Base-by-base conservation (phyloP, 2,888 invertebrate species). In the Laothoe populi region DNA sequence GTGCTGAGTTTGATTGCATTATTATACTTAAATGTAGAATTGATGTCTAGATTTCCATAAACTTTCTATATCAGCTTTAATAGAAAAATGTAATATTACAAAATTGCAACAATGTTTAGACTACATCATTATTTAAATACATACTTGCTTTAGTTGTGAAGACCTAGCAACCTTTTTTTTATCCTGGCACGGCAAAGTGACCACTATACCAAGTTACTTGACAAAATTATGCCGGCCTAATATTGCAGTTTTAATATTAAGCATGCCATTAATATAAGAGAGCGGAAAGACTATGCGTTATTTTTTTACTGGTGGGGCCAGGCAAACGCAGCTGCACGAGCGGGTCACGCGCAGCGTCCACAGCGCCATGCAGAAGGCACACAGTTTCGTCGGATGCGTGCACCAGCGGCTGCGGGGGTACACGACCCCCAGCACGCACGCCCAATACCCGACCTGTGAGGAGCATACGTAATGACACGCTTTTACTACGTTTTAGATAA, bases 261-360 rank as follows among this genome's bases (percentile, higher is more conserved):
- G n/a, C n/a, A n/a, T n/a, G n/a, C n/a, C n/a, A n/a, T n/a, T n/a
- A n/a, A n/a, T n/a, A n/a, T n/a, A n/a, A n/a, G n/a, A 23, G 62
- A 35, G n/a, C 26, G 13, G 46, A 64, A 63, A 60, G 61, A 66
- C 59, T 73, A 70, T 69, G 66, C 71, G 67, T 70, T 70, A 62
- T 70, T 67, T 63, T 60, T 13, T 57, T 67, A 63, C 68, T 74
- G 76, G 72, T 76, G 77, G 74, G 62, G 70, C 62, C 83, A 92
- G 92, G 92, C 91, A 91, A 77, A 66, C 80, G 44, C 88, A 86
- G 72, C 65, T 92, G 63, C 90, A 90, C 70, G 82, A 74, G 63
- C 84, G 87, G 65, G 84, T 84, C 16, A 70, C 78, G 26, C 77
- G 77, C 64, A 81, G 83, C 63, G 78, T 82, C 46, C 82, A 79